phyloP scores from a whole-genome alignment of 1,140 invertebrate species.

The Euura lappo region DNA sequence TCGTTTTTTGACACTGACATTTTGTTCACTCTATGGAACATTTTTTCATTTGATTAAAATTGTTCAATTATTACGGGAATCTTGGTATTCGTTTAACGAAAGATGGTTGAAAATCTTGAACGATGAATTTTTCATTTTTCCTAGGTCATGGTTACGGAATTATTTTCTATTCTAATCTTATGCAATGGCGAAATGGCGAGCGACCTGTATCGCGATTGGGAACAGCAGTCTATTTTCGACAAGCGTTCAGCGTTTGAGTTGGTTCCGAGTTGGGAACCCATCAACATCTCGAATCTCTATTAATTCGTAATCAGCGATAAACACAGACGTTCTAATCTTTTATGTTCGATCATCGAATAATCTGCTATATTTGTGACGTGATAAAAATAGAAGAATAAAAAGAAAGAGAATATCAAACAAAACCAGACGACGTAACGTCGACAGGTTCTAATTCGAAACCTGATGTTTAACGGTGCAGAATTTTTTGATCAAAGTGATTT shows the following conservation, averaged over 20 bases:
- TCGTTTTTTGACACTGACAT: no score
- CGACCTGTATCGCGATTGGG: conserved; percentile 4
- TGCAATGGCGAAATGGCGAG: conserved; percentile 1
- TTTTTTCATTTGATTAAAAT: no score
- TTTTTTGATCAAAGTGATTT: neutral
- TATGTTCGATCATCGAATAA: neutral
- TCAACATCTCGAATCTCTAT: conserved; percentile 5
- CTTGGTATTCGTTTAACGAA: no score
- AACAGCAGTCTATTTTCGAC: conserved; percentile 4
- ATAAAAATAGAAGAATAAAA: neutral
- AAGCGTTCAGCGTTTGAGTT: conserved; percentile 1
- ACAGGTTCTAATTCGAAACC: neutral
- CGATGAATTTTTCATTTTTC: neutral
- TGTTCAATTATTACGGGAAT: no score
- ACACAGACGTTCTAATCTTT: neutral
- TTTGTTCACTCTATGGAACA: no score
- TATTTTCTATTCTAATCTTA: conserved; percentile 5
- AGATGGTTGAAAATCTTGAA: no score
- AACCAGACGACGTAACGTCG: neutral
- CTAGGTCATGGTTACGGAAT: neutral
- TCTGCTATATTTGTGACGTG: neutral
- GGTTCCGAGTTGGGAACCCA: neutral
- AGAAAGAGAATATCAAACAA: neutral
- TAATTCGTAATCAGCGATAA: neutral
- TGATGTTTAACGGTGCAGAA: neutral